Percentiles rank a stretch among this genome's conserved stretches.
Evolutionary conservation across 2,113 vertebrate species (phyloP).

Genomic region (Rutilus rutilus): DNA sequence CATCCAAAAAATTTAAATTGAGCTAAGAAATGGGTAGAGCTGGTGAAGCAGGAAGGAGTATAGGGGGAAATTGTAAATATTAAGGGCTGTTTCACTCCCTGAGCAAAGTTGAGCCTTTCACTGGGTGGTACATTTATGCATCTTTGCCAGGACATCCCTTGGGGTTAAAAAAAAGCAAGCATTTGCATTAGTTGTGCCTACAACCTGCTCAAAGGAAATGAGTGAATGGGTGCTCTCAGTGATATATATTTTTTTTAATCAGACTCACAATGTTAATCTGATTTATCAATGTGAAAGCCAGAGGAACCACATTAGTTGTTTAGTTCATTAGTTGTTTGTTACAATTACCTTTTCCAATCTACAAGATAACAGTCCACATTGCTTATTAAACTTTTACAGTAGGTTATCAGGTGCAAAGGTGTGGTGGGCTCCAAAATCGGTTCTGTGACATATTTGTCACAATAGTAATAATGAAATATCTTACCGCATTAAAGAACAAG

Average conservation of each 20-base stretch:
- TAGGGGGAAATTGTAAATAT: not conserved
- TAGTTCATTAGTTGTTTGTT: not conserved
- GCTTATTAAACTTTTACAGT: not conserved
- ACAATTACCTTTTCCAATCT: not conserved
- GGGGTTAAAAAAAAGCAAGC: not conserved
- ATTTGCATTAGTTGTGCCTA: not conserved
- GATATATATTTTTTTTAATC: not conserved
- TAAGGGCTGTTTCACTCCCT: not conserved
- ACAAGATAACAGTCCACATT: not conserved
- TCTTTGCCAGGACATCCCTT: not conserved
- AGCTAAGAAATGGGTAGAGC: not conserved
- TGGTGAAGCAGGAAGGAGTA: not conserved
- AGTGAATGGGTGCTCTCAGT: not conserved
- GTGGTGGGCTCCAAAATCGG: constrained; percentile 6
- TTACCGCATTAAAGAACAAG: not conserved
- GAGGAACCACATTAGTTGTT: not conserved
- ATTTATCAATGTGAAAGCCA: not conserved
- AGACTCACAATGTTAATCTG: not conserved
- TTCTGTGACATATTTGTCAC: not conserved
- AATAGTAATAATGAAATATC: not conserved
- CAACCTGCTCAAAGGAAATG: not conserved
- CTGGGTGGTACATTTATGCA: not conserved
- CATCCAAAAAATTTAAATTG: not conserved
- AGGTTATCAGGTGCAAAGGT: not conserved
- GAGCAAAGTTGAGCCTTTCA: not conserved